Evolutionary conservation across 1,140 invertebrate genomes (phyloP).

Genomic region (Brevipalpus yothersi): DNA sequence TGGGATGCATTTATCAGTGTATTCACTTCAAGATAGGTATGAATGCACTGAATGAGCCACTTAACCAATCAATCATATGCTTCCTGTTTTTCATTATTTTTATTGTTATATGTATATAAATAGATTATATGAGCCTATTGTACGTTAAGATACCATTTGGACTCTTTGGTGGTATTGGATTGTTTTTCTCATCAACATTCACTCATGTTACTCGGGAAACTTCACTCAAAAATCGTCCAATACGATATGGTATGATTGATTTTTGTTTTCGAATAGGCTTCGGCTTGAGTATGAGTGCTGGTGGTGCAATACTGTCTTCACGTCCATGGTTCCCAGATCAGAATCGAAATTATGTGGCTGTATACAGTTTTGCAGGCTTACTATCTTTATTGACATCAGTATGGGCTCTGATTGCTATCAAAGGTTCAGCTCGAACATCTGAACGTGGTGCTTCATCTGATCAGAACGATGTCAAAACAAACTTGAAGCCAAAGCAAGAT

Average conservation of each 20-base stretch:
- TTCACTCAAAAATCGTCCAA: not conserved
- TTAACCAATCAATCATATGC: too few relatives aligned
- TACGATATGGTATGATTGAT: conserved; percentile 5
- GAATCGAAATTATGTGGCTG: not conserved
- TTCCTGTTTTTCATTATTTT: too few relatives aligned
- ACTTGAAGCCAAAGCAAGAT: not conserved
- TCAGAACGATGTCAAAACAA: not conserved
- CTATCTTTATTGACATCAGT: not conserved
- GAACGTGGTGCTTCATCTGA: not conserved
- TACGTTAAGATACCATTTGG: not conserved
- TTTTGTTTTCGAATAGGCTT: conserved; percentile 5
- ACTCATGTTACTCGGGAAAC: not conserved
- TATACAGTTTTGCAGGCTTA: not conserved
- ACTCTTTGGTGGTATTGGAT: not conserved
- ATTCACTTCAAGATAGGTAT: too few relatives aligned
- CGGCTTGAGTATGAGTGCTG: not conserved
- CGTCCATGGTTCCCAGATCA: not conserved
- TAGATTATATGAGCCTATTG: too few relatives aligned
- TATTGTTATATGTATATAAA: too few relatives aligned
- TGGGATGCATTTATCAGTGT: not conserved
- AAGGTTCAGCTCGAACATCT: not conserved
- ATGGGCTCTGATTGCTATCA: not conserved
- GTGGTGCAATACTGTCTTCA: not conserved
- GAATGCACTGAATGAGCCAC: too few relatives aligned
- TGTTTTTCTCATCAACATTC: not conserved